A percentile compares a stretch with the other conserved stretches of the same genome.
Conservation (phyloP, 64 coral and sea anemone genomes). For the Porites australiensis region DNA sequence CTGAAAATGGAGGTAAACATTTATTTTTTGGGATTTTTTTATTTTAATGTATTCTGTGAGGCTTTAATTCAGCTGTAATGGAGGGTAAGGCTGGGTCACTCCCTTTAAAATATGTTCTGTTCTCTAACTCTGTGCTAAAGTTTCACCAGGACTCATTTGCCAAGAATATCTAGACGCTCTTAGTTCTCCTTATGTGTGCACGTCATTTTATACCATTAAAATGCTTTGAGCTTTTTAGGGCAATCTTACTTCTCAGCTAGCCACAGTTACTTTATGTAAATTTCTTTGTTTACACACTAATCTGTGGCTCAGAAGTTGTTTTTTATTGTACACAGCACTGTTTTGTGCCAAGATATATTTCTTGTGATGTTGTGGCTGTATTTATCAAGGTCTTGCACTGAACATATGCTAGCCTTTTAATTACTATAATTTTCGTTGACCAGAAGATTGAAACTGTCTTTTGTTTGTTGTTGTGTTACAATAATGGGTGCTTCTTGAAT, state of each 20-base stretch:
- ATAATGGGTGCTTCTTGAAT: not conserved
- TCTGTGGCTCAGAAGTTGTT: constrained; percentile 27
- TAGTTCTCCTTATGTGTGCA: not conserved
- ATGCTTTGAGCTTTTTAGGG: not conserved
- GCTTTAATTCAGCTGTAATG: not conserved
- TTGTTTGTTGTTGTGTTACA: not conserved
- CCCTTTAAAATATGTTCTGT: constrained; percentile 31
- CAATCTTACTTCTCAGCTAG: not conserved
- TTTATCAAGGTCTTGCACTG: not conserved
- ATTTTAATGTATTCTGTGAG: not conserved
- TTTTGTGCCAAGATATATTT: not conserved
- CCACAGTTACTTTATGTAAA: constrained; percentile 7
- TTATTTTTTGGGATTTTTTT: not conserved
- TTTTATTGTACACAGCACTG: no score
- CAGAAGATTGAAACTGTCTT: not conserved
- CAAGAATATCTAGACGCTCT: not conserved
- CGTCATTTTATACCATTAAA: not conserved
- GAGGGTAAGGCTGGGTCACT: constrained; percentile 38
- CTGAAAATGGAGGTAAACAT: constrained; percentile 12
- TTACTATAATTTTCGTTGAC: not conserved
- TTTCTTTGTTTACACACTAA: constrained; percentile 2
- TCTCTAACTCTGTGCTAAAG: not conserved
- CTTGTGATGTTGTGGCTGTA: not conserved
- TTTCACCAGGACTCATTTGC: not conserved
- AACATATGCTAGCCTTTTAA: not conserved